Conservation (phyloP, 64 coral and sea anemone species). For the Stichodactyla helianthus region DNA sequence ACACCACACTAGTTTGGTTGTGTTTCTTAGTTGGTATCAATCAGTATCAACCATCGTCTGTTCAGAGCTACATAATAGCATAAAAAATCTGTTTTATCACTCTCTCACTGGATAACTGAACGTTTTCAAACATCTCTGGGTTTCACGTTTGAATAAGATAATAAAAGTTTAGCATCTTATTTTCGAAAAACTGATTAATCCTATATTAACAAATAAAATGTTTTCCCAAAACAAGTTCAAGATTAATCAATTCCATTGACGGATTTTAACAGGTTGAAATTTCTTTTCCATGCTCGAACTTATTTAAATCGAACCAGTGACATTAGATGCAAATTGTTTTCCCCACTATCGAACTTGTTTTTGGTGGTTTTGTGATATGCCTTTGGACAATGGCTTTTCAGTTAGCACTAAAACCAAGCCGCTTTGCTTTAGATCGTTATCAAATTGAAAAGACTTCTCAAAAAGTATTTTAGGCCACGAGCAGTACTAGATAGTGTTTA, state of each 20-base stretch:
- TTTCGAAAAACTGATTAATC: too few species aligned
- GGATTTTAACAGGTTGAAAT: too few species aligned
- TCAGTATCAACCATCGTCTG: not conserved
- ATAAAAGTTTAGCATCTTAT: too few species aligned
- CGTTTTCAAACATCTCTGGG: too few species aligned
- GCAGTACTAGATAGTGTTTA: not conserved
- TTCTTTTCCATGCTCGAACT: not conserved
- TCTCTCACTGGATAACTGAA: not conserved
- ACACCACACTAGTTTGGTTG: not conserved
- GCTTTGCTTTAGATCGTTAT: not conserved
- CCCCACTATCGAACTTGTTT: not conserved
- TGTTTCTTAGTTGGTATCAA: not conserved
- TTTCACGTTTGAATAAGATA: too few species aligned
- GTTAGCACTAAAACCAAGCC: conserved; percentile 11
- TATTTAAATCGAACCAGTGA: not conserved
- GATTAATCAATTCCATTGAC: too few species aligned
- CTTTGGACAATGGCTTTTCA: not conserved
- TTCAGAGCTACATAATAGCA: not conserved
- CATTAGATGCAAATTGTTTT: conserved; percentile 1
- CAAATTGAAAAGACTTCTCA: not conserved
- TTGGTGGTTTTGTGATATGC: not conserved
- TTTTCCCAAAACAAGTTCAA: not conserved
- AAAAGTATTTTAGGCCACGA: conserved; percentile 6
- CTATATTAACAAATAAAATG: not conserved
- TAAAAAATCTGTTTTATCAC: not conserved